Evolutionary conservation across 2,797 vertebrate genomes (phyloP).

Genomic region (Myotis findleyi): DNA sequence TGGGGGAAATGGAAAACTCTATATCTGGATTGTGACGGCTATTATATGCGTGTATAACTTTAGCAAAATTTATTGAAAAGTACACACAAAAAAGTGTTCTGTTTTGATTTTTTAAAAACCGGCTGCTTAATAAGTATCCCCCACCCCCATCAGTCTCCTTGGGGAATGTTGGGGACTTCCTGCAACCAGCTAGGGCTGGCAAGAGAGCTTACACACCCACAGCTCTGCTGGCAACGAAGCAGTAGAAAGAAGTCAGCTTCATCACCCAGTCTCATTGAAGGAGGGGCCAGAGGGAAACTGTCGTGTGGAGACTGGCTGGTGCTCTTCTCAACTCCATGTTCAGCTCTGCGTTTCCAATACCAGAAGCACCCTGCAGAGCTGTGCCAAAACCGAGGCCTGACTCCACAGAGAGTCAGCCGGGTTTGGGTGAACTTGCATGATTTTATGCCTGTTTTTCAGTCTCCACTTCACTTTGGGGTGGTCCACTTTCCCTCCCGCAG

Average conservation of each 20-base stretch:
- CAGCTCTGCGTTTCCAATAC: neutral
- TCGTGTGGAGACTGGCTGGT: neutral
- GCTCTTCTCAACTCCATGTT: neutral
- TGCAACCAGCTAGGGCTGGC: neutral
- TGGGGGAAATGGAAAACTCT: neutral
- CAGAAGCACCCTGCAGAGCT: neutral
- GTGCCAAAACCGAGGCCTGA: neutral
- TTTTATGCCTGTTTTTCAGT: neutral
- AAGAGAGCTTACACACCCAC: neutral
- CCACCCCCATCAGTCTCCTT: neutral
- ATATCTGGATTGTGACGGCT: neutral
- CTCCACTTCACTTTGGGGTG: neutral
- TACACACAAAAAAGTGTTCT: neutral
- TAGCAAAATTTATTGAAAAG: conserved; percentile 8
- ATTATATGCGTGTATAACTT: neutral
- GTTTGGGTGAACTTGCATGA: neutral
- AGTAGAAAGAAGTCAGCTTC: neutral
- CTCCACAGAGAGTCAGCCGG: neutral
- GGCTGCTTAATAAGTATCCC: neutral
- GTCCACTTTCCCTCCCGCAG: neutral
- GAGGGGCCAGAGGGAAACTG: neutral
- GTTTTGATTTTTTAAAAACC: neutral
- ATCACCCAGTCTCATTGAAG: neutral
- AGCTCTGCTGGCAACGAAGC: neutral
- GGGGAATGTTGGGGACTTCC: neutral